Conservation (phyloP, 1,140 invertebrate species). For the Pogonomyrmex barbatus region DNA sequence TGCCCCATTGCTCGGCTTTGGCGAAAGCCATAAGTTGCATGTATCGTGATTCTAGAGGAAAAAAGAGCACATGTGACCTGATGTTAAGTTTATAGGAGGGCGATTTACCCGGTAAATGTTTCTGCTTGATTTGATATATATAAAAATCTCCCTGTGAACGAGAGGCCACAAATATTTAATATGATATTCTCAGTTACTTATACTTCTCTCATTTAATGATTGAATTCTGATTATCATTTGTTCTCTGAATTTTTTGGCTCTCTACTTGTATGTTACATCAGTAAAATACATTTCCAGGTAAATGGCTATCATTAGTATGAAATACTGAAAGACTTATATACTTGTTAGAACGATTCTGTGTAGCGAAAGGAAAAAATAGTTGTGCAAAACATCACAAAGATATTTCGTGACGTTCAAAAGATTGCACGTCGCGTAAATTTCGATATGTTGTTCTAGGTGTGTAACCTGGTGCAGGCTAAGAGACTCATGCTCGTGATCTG, state of each 20-base stretch:
- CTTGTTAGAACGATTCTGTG: slow-evolving; percentile 54
- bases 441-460: slow-evolving; percentile 65
- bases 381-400: slow-evolving; percentile 29
- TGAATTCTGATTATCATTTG: background rate
- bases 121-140: background rate
- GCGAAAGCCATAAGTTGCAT: slow-evolving; percentile 45
- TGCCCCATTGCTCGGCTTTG: slow-evolving; percentile 15
- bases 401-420: slow-evolving; percentile 21
- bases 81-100: slow-evolving; percentile 73
- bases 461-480: slow-evolving; percentile 47
- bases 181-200: slow-evolving; percentile 1
- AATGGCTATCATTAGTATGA: slow-evolving; percentile 42
- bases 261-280: background rate
- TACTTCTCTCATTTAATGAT: slow-evolving; percentile 9
- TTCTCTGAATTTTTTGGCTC: background rate
- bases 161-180: background rate
- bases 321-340: slow-evolving; percentile 70
- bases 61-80: slow-evolving; percentile 68
- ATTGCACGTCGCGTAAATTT: slow-evolving; percentile 49
- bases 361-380: slow-evolving; percentile 36
- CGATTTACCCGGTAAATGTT: slow-evolving; percentile 69
- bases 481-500: slow-evolving; percentile 63
- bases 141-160: background rate
- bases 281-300: slow-evolving; percentile 54
- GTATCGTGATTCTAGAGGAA: slow-evolving; percentile 38